These are phyloP conservation scores for Crambe crambe DNA, from an alignment of 37 sponge, comb jelly and placozoan species.

Conservation along the genomic window DNA sequence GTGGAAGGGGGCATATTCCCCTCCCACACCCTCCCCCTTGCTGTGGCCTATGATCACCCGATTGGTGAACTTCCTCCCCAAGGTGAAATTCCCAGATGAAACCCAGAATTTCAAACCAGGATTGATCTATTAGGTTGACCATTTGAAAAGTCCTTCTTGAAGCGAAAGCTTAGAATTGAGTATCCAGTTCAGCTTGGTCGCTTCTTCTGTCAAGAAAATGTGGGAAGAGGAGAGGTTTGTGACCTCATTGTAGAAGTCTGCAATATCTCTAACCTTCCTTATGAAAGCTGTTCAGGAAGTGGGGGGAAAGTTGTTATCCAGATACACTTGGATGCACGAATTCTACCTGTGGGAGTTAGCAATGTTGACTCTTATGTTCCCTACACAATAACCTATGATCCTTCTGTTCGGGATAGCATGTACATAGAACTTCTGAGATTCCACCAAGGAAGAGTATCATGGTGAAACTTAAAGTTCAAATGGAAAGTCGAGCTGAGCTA, in stretches of 20 bases:
- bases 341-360: slow-evolving; percentile 69
- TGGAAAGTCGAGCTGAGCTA: slow-evolving; percentile 80
- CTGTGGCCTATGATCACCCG: too few relatives aligned
- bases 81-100: too few relatives aligned
- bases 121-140: slow-evolving; percentile 69
- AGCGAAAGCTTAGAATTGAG: slow-evolving; percentile 64
- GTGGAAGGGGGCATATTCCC: too few relatives aligned
- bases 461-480: slow-evolving; percentile 60
- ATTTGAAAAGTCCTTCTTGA: slow-evolving; percentile 61
- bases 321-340: slow-evolving; percentile 71
- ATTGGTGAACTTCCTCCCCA: too few relatives aligned
- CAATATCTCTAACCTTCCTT: slow-evolving; percentile 76
- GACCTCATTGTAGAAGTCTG: slow-evolving; percentile 63
- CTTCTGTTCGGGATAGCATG: slow-evolving; percentile 72
- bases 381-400: slow-evolving; percentile 69
- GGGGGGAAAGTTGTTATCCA: slow-evolving; percentile 70
- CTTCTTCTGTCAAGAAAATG: slow-evolving; percentile 52
- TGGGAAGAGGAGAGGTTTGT: slow-evolving; percentile 73
- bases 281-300: slow-evolving; percentile 60
- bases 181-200: slow-evolving; percentile 75
- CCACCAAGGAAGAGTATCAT: slow-evolving; percentile 51
- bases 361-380: slow-evolving; percentile 38
- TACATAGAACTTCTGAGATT: slow-evolving; percentile 64
- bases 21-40: too few relatives aligned
- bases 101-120: slow-evolving; percentile 62